These are phyloP conservation scores for Ormyrus labotus DNA, from an alignment of 2,888 invertebrate species.

Conservation along the genomic window DNA sequence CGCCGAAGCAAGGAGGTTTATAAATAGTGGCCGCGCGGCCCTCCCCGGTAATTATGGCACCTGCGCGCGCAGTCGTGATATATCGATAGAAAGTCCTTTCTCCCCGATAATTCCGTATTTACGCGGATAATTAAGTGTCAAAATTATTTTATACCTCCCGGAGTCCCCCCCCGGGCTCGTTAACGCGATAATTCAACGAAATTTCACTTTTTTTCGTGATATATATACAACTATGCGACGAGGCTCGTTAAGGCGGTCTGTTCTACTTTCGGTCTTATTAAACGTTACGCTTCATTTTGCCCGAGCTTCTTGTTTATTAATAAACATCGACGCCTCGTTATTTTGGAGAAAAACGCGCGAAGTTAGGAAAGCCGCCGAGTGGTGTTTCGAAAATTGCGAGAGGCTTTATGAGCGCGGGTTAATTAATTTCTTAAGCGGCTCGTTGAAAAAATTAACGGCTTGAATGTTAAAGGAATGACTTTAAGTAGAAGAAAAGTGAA, in stretches of 20 bases:
- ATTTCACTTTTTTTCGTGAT: slow-evolving; percentile 50
- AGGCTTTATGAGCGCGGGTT: not conserved
- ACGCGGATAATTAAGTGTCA: slow-evolving; percentile 54
- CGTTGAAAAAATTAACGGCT: not conserved
- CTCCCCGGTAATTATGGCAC: slow-evolving; percentile 31
- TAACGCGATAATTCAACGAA: slow-evolving; percentile 31
- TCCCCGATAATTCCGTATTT: slow-evolving; percentile 39
- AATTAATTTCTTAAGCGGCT: not conserved
- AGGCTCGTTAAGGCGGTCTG: slow-evolving; percentile 34
- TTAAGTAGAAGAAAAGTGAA: too few species aligned
- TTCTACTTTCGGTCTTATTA: slow-evolving; percentile 52
- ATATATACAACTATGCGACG: not conserved
- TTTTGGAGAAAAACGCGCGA: too few species aligned
- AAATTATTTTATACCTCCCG: slow-evolving; percentile 39
- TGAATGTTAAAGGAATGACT: too few species aligned
- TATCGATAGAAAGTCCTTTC: slow-evolving; percentile 53
- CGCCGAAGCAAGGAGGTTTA: not conserved
- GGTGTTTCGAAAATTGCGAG: not conserved
- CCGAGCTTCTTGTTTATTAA: not conserved
- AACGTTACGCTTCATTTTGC: not conserved
- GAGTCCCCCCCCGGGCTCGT: slow-evolving; percentile 1
- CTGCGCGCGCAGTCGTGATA: not conserved
- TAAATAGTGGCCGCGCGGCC: not conserved
- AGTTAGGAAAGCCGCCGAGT: not conserved
- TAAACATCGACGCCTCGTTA: not conserved